phyloP scores from a whole-genome alignment of 2,113 vertebrate genomes.

The Leiothrix lutea region DNA sequence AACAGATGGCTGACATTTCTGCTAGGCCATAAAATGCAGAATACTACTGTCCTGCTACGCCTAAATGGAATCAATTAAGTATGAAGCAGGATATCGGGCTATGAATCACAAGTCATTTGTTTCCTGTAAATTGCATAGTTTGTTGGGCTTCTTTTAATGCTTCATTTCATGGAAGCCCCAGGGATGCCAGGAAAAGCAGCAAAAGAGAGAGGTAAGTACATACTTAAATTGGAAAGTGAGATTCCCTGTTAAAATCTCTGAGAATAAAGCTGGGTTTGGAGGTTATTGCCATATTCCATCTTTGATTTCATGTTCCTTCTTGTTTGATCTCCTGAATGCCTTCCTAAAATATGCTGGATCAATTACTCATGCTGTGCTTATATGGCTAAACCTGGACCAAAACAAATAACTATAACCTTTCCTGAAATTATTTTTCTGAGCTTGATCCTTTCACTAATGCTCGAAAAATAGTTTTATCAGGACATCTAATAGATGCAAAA shows the following conservation, averaged over 20 bases:
- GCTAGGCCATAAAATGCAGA: constrained; percentile 38
- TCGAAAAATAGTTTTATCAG: background rate
- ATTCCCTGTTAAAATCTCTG: background rate
- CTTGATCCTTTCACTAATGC: background rate
- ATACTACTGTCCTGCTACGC: constrained; percentile 9
- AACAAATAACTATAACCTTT: background rate
- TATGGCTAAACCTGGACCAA: background rate
- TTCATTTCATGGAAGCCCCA: background rate
- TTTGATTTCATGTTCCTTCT: background rate
- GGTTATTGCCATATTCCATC: background rate
- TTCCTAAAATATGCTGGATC: background rate
- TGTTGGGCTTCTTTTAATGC: background rate
- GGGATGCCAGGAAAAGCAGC: background rate
- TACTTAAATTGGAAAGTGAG: background rate
- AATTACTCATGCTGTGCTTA: background rate
- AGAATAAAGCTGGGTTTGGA: background rate
- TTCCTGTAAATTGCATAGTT: constrained; percentile 4
- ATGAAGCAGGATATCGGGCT: background rate
- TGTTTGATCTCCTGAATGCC: background rate
- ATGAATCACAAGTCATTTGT: constrained; percentile 42
- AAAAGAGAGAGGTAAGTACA: background rate
- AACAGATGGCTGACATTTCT: constrained; percentile 71
- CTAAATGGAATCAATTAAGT: constrained; percentile 40
- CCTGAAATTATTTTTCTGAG: background rate
- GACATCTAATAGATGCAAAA: background rate